Percentiles rank a stretch among this genome's conserved stretches.
phyloP scores from a whole-genome alignment of 2,113 vertebrate species.

The Colossoma macropomum region DNA sequence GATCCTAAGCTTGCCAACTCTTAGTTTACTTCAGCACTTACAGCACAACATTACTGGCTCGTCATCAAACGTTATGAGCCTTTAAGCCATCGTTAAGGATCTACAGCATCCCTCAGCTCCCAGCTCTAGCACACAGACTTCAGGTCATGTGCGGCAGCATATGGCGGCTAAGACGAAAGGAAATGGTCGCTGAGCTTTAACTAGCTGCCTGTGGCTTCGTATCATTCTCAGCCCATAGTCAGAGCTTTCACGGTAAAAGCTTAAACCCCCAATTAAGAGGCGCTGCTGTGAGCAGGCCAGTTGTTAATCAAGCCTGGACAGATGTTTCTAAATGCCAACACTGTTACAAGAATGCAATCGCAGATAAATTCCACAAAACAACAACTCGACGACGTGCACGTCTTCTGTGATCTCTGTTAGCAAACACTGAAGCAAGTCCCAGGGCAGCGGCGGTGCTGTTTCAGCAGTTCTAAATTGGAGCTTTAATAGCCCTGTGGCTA shows the following conservation, averaged over 20 bases:
- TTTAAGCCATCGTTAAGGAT: background rate
- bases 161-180: background rate
- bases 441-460: background rate
- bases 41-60: background rate
- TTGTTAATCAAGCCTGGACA: background rate
- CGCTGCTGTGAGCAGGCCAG: no score
- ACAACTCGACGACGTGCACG: background rate
- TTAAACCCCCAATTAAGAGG: background rate
- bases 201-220: background rate
- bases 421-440: background rate
- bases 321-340: background rate
- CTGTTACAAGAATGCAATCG: background rate
- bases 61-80: background rate
- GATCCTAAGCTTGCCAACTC: no score
- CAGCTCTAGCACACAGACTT: background rate
- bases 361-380: background rate
- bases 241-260: background rate
- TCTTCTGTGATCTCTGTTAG: background rate
- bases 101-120: background rate
- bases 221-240: background rate
- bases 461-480: conserved; percentile 10
- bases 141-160: background rate
- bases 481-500: conserved; percentile 11
- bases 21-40: background rate
- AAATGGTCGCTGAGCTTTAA: background rate